These are phyloP conservation scores for Heteromormyrus szaboi DNA, from an alignment of 2,797 vertebrate species.

Conservation along the genomic window DNA sequence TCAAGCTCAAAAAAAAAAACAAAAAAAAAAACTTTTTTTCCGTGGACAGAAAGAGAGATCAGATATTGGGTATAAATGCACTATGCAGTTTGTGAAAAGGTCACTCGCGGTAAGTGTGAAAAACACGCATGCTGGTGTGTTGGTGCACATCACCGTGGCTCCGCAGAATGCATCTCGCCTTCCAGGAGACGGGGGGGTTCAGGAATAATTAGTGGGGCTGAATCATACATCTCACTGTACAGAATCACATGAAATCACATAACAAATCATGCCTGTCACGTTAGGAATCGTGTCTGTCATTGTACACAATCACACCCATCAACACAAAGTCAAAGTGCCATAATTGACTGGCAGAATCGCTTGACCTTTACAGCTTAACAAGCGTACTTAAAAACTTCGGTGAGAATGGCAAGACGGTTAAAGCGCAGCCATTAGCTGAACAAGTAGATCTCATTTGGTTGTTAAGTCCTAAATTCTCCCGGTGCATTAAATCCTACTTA, in stretches of 20 bases:
- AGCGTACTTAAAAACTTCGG: background rate
- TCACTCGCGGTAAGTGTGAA: background rate
- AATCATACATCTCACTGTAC: background rate
- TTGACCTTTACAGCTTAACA: background rate
- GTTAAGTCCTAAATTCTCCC: background rate
- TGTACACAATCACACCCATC: background rate
- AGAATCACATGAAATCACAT: background rate
- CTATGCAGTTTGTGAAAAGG: background rate
- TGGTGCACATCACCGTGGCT: background rate
- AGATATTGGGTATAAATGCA: background rate
- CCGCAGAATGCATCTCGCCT: background rate
- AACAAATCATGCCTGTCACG: background rate
- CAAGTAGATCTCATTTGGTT: slow-evolving; percentile 6
- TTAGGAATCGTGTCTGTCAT: background rate
- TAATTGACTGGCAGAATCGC: background rate
- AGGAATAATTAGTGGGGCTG: background rate
- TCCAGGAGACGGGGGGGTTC: background rate
- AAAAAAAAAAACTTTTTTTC: background rate
- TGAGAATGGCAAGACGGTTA: background rate
- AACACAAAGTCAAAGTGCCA: background rate
- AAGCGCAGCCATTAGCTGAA: background rate
- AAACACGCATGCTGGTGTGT: background rate
- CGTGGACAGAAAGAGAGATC: background rate
- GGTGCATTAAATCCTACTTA: slow-evolving; percentile 5
- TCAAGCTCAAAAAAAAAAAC: background rate